phyloP scores from a whole-genome alignment of 2,113 vertebrate species.

The Ia io region DNA sequence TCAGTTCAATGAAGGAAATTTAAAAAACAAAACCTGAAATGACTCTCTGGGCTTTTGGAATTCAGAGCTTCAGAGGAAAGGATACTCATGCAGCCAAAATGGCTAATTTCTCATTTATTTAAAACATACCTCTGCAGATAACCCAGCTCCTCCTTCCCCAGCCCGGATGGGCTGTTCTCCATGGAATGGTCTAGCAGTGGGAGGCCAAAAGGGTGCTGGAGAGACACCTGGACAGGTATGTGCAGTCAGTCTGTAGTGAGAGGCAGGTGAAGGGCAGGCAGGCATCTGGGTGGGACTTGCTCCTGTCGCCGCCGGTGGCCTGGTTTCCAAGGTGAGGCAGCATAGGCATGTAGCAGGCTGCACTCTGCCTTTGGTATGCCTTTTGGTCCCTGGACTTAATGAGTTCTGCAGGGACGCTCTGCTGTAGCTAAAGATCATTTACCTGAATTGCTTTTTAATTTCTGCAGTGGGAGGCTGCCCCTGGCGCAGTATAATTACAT shows the following conservation, averaged over 20 bases:
- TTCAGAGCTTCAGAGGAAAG: not conserved
- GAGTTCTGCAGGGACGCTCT: constrained; percentile 82
- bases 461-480: constrained; percentile 83
- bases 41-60: not conserved
- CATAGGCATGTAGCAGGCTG: constrained; percentile 48
- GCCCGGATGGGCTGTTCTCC: not conserved
- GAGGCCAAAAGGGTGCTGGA: not conserved
- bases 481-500: constrained; percentile 81
- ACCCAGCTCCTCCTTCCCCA: not conserved
- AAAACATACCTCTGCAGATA: not conserved
- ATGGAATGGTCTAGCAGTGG: not conserved
- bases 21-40: not conserved
- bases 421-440: constrained; percentile 85
- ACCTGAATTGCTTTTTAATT: constrained; percentile 88
- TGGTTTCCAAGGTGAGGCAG: constrained; percentile 44
- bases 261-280: not conserved
- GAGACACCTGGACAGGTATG: not conserved
- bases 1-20: not conserved
- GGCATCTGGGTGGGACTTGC: not conserved
- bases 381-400: constrained; percentile 79
- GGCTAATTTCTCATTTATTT: not conserved
- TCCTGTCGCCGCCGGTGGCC: not conserved
- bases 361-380: constrained; percentile 71
- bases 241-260: not conserved
- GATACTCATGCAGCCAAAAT: not conserved